These are phyloP conservation scores for Metopia argyrocephala DNA, from an alignment of 2,888 invertebrate species.

Conservation along the genomic window DNA sequence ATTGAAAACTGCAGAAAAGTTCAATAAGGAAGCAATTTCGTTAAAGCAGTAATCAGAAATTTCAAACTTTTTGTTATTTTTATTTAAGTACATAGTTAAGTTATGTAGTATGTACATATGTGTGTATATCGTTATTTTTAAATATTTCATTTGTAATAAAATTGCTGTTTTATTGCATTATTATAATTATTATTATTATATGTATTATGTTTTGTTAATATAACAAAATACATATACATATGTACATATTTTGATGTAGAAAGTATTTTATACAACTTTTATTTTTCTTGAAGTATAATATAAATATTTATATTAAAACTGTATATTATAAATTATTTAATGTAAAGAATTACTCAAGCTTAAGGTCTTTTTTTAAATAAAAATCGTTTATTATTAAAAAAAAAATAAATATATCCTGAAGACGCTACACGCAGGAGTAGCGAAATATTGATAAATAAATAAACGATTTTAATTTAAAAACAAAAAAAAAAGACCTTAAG, in stretches of 20 bases:
- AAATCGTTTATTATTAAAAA: too few species aligned
- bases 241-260: neutral
- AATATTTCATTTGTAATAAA: neutral
- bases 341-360: too few species aligned
- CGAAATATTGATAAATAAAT: too few species aligned
- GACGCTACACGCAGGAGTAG: too few species aligned
- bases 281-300: too few species aligned
- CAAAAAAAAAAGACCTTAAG: too few species aligned
- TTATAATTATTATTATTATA: neutral
- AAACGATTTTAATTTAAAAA: too few species aligned
- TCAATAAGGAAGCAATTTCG: slow-evolving; percentile 70
- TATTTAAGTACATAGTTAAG: neutral
- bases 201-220: neutral
- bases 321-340: too few species aligned
- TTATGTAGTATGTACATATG: neutral
- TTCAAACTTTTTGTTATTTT: neutral
- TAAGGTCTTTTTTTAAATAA: too few species aligned
- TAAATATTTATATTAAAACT: too few species aligned
- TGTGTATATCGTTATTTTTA: neutral
- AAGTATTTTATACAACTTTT: too few species aligned
- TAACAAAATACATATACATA: neutral
- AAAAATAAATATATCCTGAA: too few species aligned
- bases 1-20: slow-evolving; percentile 69
- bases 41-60: slow-evolving; percentile 69
- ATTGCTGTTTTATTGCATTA: slow-evolving; percentile 5